phyloP scores from a whole-genome alignment of 2,113 vertebrate genomes.

The Lanius ludovicianus region DNA sequence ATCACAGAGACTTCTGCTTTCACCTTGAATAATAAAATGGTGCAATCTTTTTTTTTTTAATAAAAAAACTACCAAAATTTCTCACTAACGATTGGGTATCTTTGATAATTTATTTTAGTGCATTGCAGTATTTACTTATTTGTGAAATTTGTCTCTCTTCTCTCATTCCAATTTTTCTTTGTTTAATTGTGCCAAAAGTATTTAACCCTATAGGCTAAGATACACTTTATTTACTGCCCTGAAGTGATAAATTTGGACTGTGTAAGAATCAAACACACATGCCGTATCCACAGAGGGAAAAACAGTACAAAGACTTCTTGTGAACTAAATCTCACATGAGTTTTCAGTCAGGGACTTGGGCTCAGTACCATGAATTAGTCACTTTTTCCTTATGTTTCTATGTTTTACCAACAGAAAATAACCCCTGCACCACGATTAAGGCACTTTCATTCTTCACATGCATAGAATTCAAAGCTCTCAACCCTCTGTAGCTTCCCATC shows the following conservation, averaged over 20 bases:
- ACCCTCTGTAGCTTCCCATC: not conserved
- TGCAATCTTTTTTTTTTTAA: not conserved
- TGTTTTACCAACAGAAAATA: not conserved
- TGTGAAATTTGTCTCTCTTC: not conserved
- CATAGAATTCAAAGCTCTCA: not conserved
- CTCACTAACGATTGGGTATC: not conserved
- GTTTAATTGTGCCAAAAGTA: not conserved
- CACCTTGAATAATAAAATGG: not conserved
- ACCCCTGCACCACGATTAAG: not conserved
- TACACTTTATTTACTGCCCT: not conserved
- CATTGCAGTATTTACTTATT: not conserved
- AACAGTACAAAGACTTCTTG: not conserved
- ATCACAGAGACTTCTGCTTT: not conserved
- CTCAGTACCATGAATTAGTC: not conserved
- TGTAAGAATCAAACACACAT: not conserved
- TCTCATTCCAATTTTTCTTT: not conserved
- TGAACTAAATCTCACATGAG: not conserved
- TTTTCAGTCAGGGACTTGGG: not conserved
- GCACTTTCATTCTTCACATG: not conserved
- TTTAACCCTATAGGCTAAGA: not conserved
- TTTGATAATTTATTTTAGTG: not conserved
- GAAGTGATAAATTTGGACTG: not conserved
- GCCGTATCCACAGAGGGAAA: not conserved
- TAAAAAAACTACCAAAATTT: not conserved
- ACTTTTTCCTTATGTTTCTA: not conserved